Evolutionary conservation across 2,113 vertebrate species (phyloP), one percentile per base, ranked within the genome.

Genomic region (Hylia prasina): DNA sequence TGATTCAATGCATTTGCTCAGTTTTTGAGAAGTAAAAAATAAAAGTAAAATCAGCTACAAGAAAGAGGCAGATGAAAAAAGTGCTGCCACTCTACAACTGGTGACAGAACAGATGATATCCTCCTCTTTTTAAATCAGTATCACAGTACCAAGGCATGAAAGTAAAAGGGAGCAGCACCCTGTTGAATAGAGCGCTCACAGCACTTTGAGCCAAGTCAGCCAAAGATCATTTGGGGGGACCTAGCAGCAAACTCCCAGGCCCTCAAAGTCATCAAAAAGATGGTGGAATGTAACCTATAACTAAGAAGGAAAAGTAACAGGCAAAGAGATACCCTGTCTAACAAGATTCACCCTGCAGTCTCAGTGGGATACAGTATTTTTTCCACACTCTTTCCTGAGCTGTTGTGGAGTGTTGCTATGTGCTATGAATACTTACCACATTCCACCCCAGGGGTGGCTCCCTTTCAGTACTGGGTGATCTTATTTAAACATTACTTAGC

Each of bases 401-500:
- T 66, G 79, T 51, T 96, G 53, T 54, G 48, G 54, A 78, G 92
- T 57, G 78, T 91, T 96, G 80, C 82, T 95, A 81, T 25, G 42
- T 68, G 30, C 77, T 75, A 45, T 60, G 81, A 90, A 90, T 85
- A 71, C 88, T 87, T 50, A 91, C 45, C 1, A 2, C 82, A 79
- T 96, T 95, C 94, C 91, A 93, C 93, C 95, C 78, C 89, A 88
- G 75, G 88, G 83, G 90, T 89, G 68, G 90, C 88, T 97, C 66
- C 1, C 0, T 95, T 96, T 97, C 94, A 88, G 90, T 81, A 72
- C 70, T 94, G 73, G 94, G 88, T 85, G 92, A 95, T 93, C 94
- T 96, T 97, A 86, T 95, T 97, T 83, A 96, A 97, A 96, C 91
- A 96, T 89, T 92, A 85, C 94, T 95, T 95, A 91, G 87, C 68